phyloP scores from a whole-genome alignment of 2,113 vertebrate species.

The Amazona guildingii region DNA sequence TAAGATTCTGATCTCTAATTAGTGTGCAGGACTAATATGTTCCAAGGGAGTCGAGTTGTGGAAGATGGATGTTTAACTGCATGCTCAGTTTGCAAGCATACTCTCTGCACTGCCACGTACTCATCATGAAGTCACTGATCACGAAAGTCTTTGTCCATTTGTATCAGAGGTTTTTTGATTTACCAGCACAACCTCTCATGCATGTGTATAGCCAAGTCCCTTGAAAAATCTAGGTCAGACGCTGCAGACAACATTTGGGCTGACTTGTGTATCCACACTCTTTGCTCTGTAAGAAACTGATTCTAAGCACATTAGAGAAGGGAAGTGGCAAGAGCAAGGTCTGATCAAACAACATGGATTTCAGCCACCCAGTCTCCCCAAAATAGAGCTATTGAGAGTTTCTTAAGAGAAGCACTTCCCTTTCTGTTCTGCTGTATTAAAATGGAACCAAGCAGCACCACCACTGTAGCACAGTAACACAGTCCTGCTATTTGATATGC shows the following conservation, averaged over 20 bases:
- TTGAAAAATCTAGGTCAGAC: slow-evolving; percentile 27
- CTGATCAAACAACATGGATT: neutral
- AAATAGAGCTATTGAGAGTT: neutral
- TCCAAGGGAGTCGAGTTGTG: neutral
- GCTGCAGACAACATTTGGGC: neutral
- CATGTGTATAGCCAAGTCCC: neutral
- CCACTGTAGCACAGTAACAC: neutral
- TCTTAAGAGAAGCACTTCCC: neutral
- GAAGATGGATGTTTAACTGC: neutral
- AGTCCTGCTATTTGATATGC: neutral
- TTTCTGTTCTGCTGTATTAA: neutral
- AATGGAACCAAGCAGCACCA: neutral
- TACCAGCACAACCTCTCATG: neutral
- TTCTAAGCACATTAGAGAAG: neutral
- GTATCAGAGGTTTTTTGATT: neutral
- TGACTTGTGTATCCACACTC: neutral
- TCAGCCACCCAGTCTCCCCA: neutral
- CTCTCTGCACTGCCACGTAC: neutral
- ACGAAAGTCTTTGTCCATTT: neutral
- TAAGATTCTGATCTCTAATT: slow-evolving; percentile 20
- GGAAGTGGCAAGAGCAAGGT: neutral
- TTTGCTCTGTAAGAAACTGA: neutral
- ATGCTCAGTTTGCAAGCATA: neutral
- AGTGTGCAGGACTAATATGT: neutral
- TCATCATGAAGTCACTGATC: neutral